phyloP scores from a whole-genome alignment of 1,140 invertebrate species.

The Elysia chlorotica region DNA sequence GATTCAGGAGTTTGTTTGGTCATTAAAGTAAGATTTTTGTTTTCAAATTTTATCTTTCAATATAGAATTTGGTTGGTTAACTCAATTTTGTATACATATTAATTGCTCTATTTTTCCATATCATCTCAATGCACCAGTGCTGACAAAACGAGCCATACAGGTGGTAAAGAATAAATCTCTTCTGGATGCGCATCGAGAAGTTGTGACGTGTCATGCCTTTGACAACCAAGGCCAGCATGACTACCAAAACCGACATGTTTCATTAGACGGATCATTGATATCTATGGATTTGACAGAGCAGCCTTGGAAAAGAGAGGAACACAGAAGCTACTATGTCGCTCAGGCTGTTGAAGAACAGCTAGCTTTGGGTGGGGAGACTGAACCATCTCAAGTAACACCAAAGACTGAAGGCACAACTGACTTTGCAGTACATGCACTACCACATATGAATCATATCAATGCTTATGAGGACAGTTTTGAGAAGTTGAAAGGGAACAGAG shows the following conservation, averaged over 20 bases:
- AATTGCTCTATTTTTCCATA: too few species aligned
- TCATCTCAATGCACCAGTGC: too few species aligned
- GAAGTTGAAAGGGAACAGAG: too few species aligned
- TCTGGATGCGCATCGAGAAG: neutral
- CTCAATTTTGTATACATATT: too few species aligned
- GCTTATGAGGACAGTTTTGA: neutral
- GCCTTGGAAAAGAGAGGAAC: too few species aligned
- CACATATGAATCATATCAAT: neutral
- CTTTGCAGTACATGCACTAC: neutral
- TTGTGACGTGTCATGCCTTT: slow-evolving; percentile 9
- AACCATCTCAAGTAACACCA: neutral
- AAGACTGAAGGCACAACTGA: too few species aligned
- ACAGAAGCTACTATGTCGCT: too few species aligned
- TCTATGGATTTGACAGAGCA: too few species aligned
- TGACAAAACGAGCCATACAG: slow-evolving; percentile 15
- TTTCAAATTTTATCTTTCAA: too few species aligned
- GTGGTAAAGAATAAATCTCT: slow-evolving; percentile 14
- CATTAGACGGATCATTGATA: neutral
- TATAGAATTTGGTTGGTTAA: too few species aligned
- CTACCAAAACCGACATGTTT: neutral
- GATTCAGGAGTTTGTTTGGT: too few species aligned
- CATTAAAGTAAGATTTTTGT: too few species aligned
- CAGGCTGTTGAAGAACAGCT: neutral
- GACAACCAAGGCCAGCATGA: neutral
- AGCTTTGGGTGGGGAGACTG: neutral